Base-by-base conservation (phyloP, 2,888 invertebrate genomes). In the Oscheius myriophilus region DNA sequence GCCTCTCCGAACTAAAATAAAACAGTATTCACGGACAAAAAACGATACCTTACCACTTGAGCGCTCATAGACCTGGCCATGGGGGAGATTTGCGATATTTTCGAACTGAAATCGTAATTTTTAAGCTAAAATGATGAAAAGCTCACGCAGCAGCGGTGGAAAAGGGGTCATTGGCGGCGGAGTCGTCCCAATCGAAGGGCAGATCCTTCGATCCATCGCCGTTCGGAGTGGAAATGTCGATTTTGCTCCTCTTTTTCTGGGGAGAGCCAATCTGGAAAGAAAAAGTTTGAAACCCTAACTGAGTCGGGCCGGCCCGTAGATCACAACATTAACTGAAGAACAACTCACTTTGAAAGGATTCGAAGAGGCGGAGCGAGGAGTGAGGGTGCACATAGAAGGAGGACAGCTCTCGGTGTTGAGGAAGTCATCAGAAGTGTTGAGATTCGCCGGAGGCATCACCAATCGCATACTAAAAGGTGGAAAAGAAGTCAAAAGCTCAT, bases 371-470 rank as follows among this genome's bases (percentile, higher is more conserved):
- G 16, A 25, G 23, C 12, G 16, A 42, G 42, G 43, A 33, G 33
- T 33, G 33, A 25, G 16, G 16, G 33, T 25, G 14, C n/a, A 16
- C 16, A 52, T 52, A n/a, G 51, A 23, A 11, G 67, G 67, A 25
- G 67, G 67, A 52, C 67, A 67, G 52, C 67, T 67, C 33, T 67
- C 67, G 16, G 67, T 67, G 52, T 52, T 59, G 33, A n/a, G n/a
- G 11, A 67, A 25, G 21, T 67, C 67, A 25, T 61, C 67, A 9
- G 33, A 33, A 9, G 33, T 33, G 33, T 33, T 33, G 4, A 33
- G 33, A 9, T 33, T 33, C 33, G 9, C 33, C 18, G 23, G 42
- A 7, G 43, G 51, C 14, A 61, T 21, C 39, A 61, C 21, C 61
- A 67, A 23, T 7, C 18, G 26, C n/a, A 59, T 51, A 41, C 67